phyloP scores from a whole-genome alignment of 2,113 vertebrate genomes.

The Megalops atlanticus region DNA sequence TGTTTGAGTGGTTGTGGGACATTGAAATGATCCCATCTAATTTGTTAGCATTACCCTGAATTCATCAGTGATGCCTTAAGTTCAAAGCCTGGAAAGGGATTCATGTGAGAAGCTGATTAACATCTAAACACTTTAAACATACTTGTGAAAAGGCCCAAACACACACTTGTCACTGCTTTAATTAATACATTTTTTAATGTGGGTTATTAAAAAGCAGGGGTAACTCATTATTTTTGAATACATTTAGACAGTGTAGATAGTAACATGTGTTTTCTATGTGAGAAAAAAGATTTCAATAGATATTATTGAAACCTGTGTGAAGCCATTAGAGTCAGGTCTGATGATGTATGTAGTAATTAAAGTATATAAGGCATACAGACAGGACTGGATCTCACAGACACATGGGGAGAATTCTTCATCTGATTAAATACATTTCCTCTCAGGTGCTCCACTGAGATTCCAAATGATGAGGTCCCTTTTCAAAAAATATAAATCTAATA shows the following conservation, averaged over 20 bases:
- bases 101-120: slow-evolving; percentile 7
- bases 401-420: not conserved
- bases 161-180: not conserved
- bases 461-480: not conserved
- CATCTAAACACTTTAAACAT: not conserved
- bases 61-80: slow-evolving; percentile 2
- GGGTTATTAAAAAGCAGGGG: not conserved
- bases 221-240: not conserved
- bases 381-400: not conserved
- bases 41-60: not conserved
- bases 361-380: not conserved
- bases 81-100: not conserved
- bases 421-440: slow-evolving; percentile 4
- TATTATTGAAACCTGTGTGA: slow-evolving; percentile 1
- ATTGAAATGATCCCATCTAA: not conserved
- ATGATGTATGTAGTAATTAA: not conserved
- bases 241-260: not conserved
- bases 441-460: not conserved
- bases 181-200: slow-evolving; percentile 10
- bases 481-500: not conserved
- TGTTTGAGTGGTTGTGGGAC: not conserved
- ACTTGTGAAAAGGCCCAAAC: not conserved
- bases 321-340: not conserved
- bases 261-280: not conserved
- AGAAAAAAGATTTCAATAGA: not conserved